phyloP scores from a whole-genome alignment of 2,797 vertebrate genomes.

The Ctenosaura bakeri region DNA sequence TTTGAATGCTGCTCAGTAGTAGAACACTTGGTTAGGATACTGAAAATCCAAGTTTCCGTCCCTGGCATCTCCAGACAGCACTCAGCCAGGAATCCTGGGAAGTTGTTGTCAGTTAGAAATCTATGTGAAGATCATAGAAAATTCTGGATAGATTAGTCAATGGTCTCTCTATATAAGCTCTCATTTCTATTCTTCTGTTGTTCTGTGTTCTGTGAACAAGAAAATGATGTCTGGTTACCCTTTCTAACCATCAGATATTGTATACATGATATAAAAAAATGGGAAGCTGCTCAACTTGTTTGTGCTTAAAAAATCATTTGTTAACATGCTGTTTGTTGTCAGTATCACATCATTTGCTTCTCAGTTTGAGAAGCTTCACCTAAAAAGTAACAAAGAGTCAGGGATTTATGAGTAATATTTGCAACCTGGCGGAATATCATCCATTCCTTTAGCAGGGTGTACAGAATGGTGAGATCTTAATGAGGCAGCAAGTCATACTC shows the following conservation, averaged over 20 bases:
- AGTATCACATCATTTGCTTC: neutral
- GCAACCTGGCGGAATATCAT: conserved; percentile 40
- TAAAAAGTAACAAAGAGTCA: conserved; percentile 29
- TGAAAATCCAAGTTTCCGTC: too few relatives aligned
- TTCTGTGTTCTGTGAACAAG: neutral
- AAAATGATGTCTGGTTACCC: neutral
- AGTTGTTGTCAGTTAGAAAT: too few relatives aligned
- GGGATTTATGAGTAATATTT: conserved; percentile 45
- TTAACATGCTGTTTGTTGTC: conserved; percentile 23
- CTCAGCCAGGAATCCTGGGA: too few relatives aligned
- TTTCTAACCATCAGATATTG: neutral
- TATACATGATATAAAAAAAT: neutral
- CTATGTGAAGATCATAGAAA: neutral
- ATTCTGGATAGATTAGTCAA: neutral
- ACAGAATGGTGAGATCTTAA: conserved; percentile 59
- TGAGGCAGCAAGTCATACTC: conserved; percentile 56
- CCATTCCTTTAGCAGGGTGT: conserved; percentile 45
- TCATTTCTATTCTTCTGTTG: neutral
- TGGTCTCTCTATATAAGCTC: neutral
- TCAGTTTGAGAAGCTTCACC: neutral
- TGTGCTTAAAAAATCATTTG: neutral
- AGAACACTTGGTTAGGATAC: too few relatives aligned
- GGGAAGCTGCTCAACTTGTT: neutral
- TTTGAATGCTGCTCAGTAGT: too few relatives aligned
- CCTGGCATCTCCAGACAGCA: too few relatives aligned